Percentiles rank a stretch among this genome's conserved stretches.
Evolutionary conservation across 2,888 invertebrate genomes (phyloP).

Genomic region (Oxycera nigricornis): DNA sequence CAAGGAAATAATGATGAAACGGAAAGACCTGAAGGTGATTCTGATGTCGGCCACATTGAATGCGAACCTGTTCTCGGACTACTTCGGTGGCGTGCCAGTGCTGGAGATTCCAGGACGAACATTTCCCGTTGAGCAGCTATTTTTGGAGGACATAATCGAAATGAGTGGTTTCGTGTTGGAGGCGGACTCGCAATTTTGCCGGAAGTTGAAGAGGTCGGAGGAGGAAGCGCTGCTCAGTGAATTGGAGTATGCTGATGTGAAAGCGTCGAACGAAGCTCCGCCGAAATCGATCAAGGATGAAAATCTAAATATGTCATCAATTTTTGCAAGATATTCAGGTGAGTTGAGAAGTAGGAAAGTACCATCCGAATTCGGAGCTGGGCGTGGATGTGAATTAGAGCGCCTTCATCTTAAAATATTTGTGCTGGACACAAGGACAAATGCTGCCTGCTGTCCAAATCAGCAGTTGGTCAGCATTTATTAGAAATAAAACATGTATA

Average conservation of each 20-base stretch:
- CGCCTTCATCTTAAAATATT: not conserved
- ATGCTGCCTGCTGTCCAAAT: not conserved
- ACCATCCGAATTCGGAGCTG: too few relatives aligned
- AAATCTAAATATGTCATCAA: slow-evolving; percentile 71
- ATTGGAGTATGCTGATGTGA: slow-evolving; percentile 69
- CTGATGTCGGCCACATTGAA: slow-evolving; percentile 95
- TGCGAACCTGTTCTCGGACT: slow-evolving; percentile 81
- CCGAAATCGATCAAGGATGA: slow-evolving; percentile 74
- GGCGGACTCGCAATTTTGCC: slow-evolving; percentile 66
- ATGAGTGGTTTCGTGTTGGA: slow-evolving; percentile 68
- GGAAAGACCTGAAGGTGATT: slow-evolving; percentile 80
- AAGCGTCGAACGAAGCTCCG: slow-evolving; percentile 65
- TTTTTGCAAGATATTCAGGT: slow-evolving; percentile 72
- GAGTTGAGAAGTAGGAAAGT: slow-evolving; percentile 17
- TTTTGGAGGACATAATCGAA: slow-evolving; percentile 83
- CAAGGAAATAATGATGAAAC: slow-evolving; percentile 74
- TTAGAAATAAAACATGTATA: not conserved
- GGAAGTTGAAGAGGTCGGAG: slow-evolving; percentile 70
- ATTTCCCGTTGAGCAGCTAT: slow-evolving; percentile 81
- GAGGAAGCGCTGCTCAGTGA: slow-evolving; percentile 68
- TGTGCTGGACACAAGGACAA: not conserved
- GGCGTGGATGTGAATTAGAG: too few relatives aligned
- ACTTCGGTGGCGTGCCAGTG: slow-evolving; percentile 79
- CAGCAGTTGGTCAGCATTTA: not conserved
- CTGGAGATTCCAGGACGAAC: slow-evolving; percentile 84